Evolutionary conservation across 2,797 vertebrate genomes (phyloP).

Genomic region (Adelosebastes latens): DNA sequence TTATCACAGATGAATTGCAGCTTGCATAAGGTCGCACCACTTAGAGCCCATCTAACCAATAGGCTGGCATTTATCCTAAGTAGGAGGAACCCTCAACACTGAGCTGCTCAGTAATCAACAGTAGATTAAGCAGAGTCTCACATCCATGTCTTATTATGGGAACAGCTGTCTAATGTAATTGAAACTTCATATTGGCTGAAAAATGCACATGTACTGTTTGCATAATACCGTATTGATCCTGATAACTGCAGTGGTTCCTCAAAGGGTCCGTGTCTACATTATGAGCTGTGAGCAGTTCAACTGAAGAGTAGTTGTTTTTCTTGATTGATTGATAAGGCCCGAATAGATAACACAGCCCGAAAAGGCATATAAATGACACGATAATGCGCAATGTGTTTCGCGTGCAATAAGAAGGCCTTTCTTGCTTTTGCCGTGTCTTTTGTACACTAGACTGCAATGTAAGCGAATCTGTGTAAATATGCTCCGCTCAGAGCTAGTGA

Average conservation of each 20-base stretch:
- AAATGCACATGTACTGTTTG: constrained; percentile 1
- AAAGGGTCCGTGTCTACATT: too few species aligned
- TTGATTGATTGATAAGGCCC: background rate
- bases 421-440: too few species aligned
- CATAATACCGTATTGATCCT: background rate
- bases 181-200: constrained; percentile 18
- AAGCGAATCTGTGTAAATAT: too few species aligned
- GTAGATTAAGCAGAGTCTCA: constrained; percentile 7
- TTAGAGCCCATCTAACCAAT: background rate
- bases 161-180: constrained; percentile 5
- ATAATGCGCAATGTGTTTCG: too few species aligned
- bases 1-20: constrained; percentile 8
- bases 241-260: background rate
- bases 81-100: constrained; percentile 5
- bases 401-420: too few species aligned
- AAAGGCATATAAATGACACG: too few species aligned
- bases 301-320: background rate
- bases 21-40: constrained; percentile 15
- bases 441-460: too few species aligned
- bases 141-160: background rate
- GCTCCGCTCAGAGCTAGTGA: too few species aligned
- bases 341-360: background rate
- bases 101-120: constrained; percentile 14
- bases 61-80: background rate
- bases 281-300: background rate